These are phyloP conservation scores for Drosophila testacea DNA, from an alignment of 2,888 invertebrate species.

Conservation along the genomic window DNA sequence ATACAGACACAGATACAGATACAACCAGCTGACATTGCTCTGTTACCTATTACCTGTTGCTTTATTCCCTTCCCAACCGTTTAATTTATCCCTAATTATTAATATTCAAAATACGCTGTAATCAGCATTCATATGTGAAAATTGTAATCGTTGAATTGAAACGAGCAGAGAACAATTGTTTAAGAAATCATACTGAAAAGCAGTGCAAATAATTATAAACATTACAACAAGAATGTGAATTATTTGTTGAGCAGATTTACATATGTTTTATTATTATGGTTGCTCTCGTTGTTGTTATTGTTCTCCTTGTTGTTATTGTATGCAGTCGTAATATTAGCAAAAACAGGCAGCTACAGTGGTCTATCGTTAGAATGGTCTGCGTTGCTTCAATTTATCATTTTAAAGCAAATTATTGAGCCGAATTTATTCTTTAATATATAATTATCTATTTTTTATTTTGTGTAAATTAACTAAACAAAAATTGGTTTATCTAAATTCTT, in stretches of 20 bases:
- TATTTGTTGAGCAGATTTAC: conserved; percentile 18
- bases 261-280: not conserved
- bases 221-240: conserved; percentile 27
- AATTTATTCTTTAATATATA: too few species aligned
- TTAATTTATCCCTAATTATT: too few species aligned
- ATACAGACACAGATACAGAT: too few species aligned
- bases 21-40: conserved; percentile 6
- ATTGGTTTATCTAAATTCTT: too few species aligned
- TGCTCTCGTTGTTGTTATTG: not conserved
- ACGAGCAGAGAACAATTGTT: not conserved
- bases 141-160: not conserved
- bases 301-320: not conserved
- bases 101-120: conserved; percentile 6
- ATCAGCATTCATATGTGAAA: not conserved
- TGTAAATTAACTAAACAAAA: too few species aligned
- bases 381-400: too few species aligned
- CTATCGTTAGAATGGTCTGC: not conserved
- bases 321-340: not conserved
- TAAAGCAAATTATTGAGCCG: too few species aligned
- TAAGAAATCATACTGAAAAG: not conserved
- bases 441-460: too few species aligned
- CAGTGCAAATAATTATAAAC: conserved; percentile 10
- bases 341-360: not conserved
- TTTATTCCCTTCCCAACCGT: not conserved
- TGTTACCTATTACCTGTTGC: conserved; percentile 44